Evolutionary conservation across 2,113 vertebrate species (phyloP).

Genomic region (Pygoscelis antarcticus): DNA sequence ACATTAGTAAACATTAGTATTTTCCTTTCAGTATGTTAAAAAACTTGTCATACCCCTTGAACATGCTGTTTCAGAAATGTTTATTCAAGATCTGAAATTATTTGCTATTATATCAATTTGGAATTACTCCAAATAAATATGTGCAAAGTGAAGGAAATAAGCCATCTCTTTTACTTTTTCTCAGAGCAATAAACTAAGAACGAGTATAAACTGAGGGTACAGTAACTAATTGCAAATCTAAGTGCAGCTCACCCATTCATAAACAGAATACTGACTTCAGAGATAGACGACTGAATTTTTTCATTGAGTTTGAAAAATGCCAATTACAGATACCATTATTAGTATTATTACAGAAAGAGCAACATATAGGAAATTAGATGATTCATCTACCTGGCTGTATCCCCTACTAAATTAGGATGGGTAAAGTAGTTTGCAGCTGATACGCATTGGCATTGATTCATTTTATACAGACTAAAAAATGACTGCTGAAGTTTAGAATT

Average conservation of each 20-base stretch:
- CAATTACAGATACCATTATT: not conserved
- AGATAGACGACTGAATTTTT: not conserved
- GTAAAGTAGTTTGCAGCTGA: not conserved
- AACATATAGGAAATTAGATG: not conserved
- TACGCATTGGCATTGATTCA: not conserved
- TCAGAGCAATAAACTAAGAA: not conserved
- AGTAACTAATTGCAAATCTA: not conserved
- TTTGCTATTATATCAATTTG: not conserved
- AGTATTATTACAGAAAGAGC: not conserved
- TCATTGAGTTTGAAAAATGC: not conserved
- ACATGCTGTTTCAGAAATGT: not conserved
- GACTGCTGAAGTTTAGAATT: not conserved
- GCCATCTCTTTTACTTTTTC: not conserved
- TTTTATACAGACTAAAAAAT: not conserved
- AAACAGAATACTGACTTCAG: not conserved
- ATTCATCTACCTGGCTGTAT: not conserved
- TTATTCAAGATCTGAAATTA: not conserved
- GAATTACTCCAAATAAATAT: not conserved
- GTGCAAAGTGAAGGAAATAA: not conserved
- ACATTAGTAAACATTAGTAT: not conserved
- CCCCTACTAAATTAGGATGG: not conserved
- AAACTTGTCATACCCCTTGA: not conserved
- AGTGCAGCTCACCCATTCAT: not conserved
- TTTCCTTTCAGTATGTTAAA: not conserved
- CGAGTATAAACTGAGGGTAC: not conserved